Percentiles rank a stretch among this genome's conserved stretches.
These are phyloP conservation scores for Muschampia staudingeri DNA, from an alignment of 2,888 invertebrate genomes.

Conservation along the genomic window DNA sequence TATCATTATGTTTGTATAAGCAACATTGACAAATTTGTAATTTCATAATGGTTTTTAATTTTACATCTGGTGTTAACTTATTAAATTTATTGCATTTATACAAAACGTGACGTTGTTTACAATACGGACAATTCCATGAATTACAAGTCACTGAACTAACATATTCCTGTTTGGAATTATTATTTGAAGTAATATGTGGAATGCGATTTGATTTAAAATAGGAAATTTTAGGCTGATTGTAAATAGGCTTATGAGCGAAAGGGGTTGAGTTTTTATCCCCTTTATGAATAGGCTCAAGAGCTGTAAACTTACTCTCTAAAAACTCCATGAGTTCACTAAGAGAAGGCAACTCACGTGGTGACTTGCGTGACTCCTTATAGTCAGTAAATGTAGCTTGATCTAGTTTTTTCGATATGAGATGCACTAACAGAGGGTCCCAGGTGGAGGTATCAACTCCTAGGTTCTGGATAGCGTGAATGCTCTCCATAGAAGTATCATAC, in stretches of 20 bases:
- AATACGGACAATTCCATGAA: too few species aligned
- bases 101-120: not conserved
- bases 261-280: conserved; percentile 4
- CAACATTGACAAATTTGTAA: too few species aligned
- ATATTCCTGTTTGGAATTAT: too few species aligned
- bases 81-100: not conserved
- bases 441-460: conserved; percentile 58
- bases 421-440: conserved; percentile 58
- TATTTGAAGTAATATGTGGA: not conserved
- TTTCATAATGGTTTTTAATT: too few species aligned
- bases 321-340: conserved; percentile 48
- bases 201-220: not conserved
- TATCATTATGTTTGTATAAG: too few species aligned
- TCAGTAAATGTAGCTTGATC: conserved; percentile 49
- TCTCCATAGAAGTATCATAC: conserved; percentile 59
- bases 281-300: not conserved
- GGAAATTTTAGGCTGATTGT: not conserved
- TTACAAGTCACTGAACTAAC: too few species aligned
- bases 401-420: conserved; percentile 50
- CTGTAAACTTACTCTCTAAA: not conserved
- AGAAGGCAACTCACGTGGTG: conserved; percentile 54
- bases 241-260: too few species aligned
- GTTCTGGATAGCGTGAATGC: conserved; percentile 61
- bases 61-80: too few species aligned
- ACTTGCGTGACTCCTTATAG: conserved; percentile 47